phyloP scores from a whole-genome alignment of 2,888 invertebrate species.

The Amphiduros pacificus region DNA sequence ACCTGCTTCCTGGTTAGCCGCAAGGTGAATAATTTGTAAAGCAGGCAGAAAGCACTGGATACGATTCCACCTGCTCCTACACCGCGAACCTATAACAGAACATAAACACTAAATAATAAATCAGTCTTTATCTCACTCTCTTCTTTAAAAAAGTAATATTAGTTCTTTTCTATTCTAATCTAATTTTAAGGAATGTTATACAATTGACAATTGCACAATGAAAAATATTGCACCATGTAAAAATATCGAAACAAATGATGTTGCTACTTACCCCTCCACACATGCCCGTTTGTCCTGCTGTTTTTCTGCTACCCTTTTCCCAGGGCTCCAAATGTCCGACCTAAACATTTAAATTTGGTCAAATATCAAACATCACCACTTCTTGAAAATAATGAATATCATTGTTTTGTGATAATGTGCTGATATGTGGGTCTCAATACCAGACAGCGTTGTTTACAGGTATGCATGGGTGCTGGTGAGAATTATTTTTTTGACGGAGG shows the following conservation, averaged over 20 bases:
- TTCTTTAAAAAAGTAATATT: neutral
- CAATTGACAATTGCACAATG: neutral
- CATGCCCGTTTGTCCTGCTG: constrained; percentile 99
- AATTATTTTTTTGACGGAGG: no score
- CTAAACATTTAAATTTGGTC: no score
- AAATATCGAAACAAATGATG: no score
- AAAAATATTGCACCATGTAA: no score
- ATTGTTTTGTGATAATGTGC: no score
- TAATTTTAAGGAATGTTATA: neutral
- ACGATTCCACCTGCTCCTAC: constrained; percentile 99
- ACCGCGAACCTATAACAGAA: constrained; percentile 77
- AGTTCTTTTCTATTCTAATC: neutral
- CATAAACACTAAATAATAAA: neutral
- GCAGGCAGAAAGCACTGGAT: constrained; percentile 98
- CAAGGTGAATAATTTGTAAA: constrained; percentile 96
- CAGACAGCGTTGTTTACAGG: no score
- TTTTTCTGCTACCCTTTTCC: constrained; percentile 97
- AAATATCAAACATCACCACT: no score
- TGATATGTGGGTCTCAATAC: no score
- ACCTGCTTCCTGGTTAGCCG: constrained; percentile 97
- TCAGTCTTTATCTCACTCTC: neutral
- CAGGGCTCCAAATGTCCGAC: constrained; percentile 96
- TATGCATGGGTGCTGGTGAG: no score
- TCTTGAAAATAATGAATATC: no score
- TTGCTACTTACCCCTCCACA: constrained; percentile 97